Evolutionary conservation across 2,797 vertebrate genomes (phyloP).

Genomic region (Dendrocincla fuliginosa): DNA sequence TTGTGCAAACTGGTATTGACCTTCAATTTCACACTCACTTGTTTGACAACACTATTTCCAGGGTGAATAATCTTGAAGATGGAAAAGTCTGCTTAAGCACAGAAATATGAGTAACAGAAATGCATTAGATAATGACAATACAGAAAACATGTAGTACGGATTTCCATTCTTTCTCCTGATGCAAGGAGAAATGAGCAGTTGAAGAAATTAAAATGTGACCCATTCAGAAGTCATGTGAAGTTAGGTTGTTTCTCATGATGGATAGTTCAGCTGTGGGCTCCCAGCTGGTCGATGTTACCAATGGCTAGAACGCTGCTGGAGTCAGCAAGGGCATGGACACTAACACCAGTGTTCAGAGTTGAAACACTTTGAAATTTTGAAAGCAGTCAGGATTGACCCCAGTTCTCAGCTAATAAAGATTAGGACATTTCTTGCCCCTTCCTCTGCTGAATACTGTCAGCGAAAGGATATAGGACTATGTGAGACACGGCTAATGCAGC

Average conservation of each 20-base stretch:
- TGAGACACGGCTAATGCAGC: not conserved
- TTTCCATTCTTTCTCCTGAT: not conserved
- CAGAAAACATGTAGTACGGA: not conserved
- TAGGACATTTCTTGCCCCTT: not conserved
- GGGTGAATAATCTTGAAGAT: not conserved
- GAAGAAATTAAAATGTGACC: not conserved
- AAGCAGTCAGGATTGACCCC: not conserved
- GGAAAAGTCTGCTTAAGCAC: not conserved
- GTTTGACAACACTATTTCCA: not conserved
- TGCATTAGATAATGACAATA: not conserved
- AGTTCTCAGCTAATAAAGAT: not conserved
- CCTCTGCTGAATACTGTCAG: not conserved
- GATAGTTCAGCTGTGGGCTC: not conserved
- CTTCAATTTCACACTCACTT: not conserved
- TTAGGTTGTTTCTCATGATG: not conserved
- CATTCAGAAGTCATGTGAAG: not conserved
- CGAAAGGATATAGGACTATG: not conserved
- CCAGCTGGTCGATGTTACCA: fast-evolving
- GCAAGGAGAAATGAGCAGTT: not conserved
- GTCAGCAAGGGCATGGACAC: not conserved
- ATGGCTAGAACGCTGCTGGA: not conserved
- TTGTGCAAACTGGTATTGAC: not conserved
- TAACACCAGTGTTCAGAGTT: not conserved
- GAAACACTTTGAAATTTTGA: not conserved
- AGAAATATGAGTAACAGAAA: not conserved